phyloP scores from a whole-genome alignment of 2,888 invertebrate species.

The Pterostichus niger region DNA sequence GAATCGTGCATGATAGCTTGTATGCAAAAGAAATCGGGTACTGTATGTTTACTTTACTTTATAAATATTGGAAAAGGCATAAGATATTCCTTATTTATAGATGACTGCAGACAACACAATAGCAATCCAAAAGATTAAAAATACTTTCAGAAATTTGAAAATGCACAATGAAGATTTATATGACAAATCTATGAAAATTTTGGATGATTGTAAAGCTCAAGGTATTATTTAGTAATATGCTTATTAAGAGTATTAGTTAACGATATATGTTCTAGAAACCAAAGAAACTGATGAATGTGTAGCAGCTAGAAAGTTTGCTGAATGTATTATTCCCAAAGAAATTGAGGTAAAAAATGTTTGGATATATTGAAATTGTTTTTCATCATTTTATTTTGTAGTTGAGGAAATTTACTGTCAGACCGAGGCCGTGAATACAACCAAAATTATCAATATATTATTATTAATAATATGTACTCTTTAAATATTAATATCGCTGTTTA shows the following conservation, averaged over 20 bases:
- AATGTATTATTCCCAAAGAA: conserved; percentile 36
- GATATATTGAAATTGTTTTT: not conserved
- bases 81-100: conserved; percentile 5
- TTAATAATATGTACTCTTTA: not conserved
- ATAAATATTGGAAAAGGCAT: not conserved
- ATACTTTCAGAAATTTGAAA: conserved; percentile 2
- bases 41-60: conserved; percentile 11
- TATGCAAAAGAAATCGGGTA: conserved; percentile 38
- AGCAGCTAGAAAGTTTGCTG: conserved; percentile 37
- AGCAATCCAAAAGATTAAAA: conserved; percentile 16
- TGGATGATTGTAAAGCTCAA: conserved; percentile 36
- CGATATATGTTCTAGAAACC: conserved; percentile 22
- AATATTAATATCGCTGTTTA: not conserved
- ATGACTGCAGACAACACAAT: conserved; percentile 51
- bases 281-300: conserved; percentile 42
- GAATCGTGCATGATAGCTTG: conserved; percentile 49
- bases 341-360: conserved; percentile 4
- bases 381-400: conserved; percentile 17
- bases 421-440: not conserved
- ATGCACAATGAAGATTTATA: conserved; percentile 17
- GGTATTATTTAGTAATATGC: conserved; percentile 35
- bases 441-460: not conserved
- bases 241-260: not conserved
- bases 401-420: not conserved
- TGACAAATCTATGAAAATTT: conserved; percentile 18